These are phyloP conservation scores for Hydractinia symbiolongicarpus DNA, from an alignment of 30 jellyfish, hydroid and myxozoan species.

Conservation along the genomic window DNA sequence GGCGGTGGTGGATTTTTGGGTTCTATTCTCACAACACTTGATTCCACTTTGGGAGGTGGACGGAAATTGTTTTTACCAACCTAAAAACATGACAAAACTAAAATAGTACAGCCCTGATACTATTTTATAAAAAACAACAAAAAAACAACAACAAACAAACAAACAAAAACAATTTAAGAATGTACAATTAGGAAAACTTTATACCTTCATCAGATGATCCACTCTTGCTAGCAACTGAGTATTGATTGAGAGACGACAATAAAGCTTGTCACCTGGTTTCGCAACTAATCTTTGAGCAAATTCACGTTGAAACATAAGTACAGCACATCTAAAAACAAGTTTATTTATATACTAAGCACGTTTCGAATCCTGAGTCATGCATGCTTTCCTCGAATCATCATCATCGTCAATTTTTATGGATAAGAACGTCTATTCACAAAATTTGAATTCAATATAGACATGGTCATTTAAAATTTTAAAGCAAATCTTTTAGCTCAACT, in stretches of 20 bases:
- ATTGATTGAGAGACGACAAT: slow-evolving; percentile 85
- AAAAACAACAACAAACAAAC: background rate
- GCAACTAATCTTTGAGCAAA: slow-evolving; percentile 94
- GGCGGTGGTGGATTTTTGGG: slow-evolving; percentile 99
- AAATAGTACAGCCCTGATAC: background rate
- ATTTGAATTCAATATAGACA: too few relatives aligned
- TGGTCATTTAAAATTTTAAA: too few relatives aligned
- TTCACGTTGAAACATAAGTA: slow-evolving; percentile 94
- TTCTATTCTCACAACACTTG: slow-evolving; percentile 94
- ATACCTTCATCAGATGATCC: slow-evolving; percentile 97
- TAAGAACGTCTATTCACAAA: too few relatives aligned
- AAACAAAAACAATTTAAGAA: too few relatives aligned
- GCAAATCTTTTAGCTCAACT: too few relatives aligned
- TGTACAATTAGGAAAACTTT: background rate
- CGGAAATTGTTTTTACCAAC: slow-evolving; percentile 92
- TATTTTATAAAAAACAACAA: too few relatives aligned
- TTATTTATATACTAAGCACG: too few relatives aligned
- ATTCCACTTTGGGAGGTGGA: slow-evolving; percentile 99
- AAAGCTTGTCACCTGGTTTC: slow-evolving; percentile 87
- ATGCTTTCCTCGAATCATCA: too few relatives aligned
- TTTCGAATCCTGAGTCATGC: too few relatives aligned
- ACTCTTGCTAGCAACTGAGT: slow-evolving; percentile 91
- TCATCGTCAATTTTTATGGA: too few relatives aligned
- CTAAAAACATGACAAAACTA: slow-evolving; percentile 30
- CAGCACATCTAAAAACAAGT: slow-evolving; percentile 66